These are phyloP conservation scores for Harlomillsia oculata DNA, from an alignment of 1,140 invertebrate species.

Conservation along the genomic window DNA sequence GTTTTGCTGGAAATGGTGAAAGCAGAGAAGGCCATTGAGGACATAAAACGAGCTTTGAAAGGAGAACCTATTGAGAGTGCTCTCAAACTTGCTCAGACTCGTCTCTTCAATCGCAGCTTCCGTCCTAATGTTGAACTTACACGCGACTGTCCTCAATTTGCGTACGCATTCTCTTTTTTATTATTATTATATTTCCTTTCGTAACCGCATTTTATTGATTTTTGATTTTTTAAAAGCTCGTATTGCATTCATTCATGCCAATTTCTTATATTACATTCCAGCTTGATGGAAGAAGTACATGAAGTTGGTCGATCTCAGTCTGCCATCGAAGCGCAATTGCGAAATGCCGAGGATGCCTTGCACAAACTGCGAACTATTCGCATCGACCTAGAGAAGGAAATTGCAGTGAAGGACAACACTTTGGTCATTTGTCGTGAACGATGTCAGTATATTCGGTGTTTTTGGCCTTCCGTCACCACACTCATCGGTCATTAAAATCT, in stretches of 20 bases:
- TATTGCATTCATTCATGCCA: too few species aligned
- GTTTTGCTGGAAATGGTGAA: slow-evolving; percentile 55
- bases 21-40: slow-evolving; percentile 56
- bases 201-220: too few species aligned
- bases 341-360: slow-evolving; percentile 35
- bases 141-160: slow-evolving; percentile 34
- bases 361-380: slow-evolving; percentile 34
- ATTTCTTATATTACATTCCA: slow-evolving; percentile 3
- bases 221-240: too few species aligned
- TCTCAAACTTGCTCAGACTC: slow-evolving; percentile 66
- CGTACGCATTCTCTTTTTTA: slow-evolving; percentile 4
- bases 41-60: slow-evolving; percentile 43
- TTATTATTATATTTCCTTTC: not conserved
- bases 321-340: slow-evolving; percentile 29
- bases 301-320: slow-evolving; percentile 30
- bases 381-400: slow-evolving; percentile 35
- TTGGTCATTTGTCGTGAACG: slow-evolving; percentile 33
- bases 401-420: slow-evolving; percentile 35
- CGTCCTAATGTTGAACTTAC: slow-evolving; percentile 32
- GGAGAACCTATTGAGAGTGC: slow-evolving; percentile 53
- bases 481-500: slow-evolving; percentile 30
- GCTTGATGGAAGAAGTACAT: slow-evolving; percentile 35
- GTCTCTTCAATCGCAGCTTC: slow-evolving; percentile 53
- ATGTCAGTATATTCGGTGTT: slow-evolving; percentile 31
- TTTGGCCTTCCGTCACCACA: slow-evolving; percentile 33